These are phyloP conservation scores for Argyresthia albistria DNA, from an alignment of 2,888 invertebrate genomes.

Conservation along the genomic window DNA sequence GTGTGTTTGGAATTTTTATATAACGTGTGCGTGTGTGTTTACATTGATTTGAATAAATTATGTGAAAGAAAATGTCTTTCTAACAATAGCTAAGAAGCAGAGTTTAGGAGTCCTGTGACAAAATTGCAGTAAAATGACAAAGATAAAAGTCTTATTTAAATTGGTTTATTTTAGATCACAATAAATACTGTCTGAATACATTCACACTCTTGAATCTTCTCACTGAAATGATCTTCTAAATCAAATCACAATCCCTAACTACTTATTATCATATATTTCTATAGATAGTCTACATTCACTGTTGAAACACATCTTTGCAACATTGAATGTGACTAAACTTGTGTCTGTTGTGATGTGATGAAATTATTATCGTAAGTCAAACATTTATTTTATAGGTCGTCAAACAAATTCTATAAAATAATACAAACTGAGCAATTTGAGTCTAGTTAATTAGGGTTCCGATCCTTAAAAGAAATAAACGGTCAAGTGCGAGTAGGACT, in stretches of 20 bases:
- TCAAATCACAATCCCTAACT: neutral
- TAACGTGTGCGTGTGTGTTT: neutral
- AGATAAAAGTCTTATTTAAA: slow-evolving; percentile 13
- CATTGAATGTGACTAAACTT: slow-evolving; percentile 29
- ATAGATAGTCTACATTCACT: slow-evolving; percentile 30
- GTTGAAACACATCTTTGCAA: slow-evolving; percentile 59
- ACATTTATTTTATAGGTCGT: too few relatives aligned
- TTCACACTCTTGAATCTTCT: neutral
- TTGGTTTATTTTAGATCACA: slow-evolving; percentile 40
- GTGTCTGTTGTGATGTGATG: slow-evolving; percentile 7
- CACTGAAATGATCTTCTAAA: neutral
- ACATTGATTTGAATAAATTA: slow-evolving; percentile 5
- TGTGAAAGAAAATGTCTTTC: neutral
- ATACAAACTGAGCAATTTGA: too few relatives aligned
- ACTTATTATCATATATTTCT: neutral
- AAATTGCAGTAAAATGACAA: too few relatives aligned
- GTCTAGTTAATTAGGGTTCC: too few relatives aligned
- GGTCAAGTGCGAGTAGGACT: too few relatives aligned
- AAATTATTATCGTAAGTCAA: slow-evolving; percentile 1
- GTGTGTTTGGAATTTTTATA: neutral
- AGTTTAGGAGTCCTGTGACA: neutral
- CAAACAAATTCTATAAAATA: too few relatives aligned
- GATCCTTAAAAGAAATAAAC: too few relatives aligned
- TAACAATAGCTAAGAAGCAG: neutral
- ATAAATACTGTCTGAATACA: slow-evolving; percentile 32